Evolutionary conservation across 2,797 vertebrate genomes (phyloP).

Genomic region (Hippoglossus hippoglossus): DNA sequence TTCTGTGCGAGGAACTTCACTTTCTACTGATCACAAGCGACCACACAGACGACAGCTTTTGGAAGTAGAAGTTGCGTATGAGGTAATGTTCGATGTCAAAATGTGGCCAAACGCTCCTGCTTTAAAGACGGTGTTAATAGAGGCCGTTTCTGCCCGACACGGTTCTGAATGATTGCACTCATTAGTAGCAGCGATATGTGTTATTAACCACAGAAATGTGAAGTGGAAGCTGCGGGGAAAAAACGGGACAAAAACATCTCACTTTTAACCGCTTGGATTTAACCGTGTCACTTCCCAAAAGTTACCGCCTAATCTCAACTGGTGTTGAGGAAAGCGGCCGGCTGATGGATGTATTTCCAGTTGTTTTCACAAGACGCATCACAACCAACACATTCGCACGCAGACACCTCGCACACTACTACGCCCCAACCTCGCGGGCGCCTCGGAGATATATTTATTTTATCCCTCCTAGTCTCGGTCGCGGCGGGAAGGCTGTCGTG

Average conservation of each 20-base stretch:
- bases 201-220: slow-evolving; percentile 26
- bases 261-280: slow-evolving; percentile 15
- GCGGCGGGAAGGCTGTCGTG: slow-evolving; percentile 80
- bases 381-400: slow-evolving; percentile 14
- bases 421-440: slow-evolving; percentile 4
- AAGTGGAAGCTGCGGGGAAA: slow-evolving; percentile 26
- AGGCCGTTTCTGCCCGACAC: slow-evolving; percentile 33
- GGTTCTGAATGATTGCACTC: slow-evolving; percentile 31
- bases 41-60: not conserved
- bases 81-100: slow-evolving; percentile 14
- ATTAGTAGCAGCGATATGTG: slow-evolving; percentile 32
- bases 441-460: slow-evolving; percentile 84
- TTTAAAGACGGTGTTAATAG: slow-evolving; percentile 24
- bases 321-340: slow-evolving; percentile 9
- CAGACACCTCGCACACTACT: slow-evolving; percentile 30
- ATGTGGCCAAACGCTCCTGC: slow-evolving; percentile 8
- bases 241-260: slow-evolving; percentile 14
- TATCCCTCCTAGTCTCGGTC: slow-evolving; percentile 83
- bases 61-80: not conserved
- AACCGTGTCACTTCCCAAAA: slow-evolving; percentile 25
- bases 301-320: slow-evolving; percentile 23
- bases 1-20: not conserved
- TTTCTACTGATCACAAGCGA: not conserved
- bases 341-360: slow-evolving; percentile 34
- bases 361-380: slow-evolving; percentile 11